Percentiles rank a stretch among this genome's conserved stretches.
These are phyloP conservation scores for Trachelipus rathkii DNA, from an alignment of 1,140 invertebrate genomes.

Conservation along the genomic window DNA sequence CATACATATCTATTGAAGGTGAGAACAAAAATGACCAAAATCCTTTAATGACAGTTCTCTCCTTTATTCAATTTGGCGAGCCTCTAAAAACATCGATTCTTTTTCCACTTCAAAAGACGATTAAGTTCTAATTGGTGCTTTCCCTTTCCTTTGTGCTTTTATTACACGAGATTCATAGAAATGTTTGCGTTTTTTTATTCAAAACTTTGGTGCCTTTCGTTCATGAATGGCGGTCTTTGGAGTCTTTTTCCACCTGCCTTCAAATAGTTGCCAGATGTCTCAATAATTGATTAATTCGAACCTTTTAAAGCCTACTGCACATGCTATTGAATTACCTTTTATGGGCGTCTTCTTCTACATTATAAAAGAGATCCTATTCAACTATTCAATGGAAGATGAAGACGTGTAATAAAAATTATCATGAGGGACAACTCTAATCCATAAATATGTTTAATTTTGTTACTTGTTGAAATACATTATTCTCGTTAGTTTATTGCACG, in stretches of 20 bases:
- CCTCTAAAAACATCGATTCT: neutral
- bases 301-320: neutral
- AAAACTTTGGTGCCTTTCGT: neutral
- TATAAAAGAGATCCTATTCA: too few species aligned
- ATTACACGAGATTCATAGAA: slow-evolving; percentile 1
- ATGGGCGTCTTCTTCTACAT: too few species aligned
- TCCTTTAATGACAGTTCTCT: neutral
- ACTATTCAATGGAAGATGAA: too few species aligned
- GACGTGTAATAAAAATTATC: neutral
- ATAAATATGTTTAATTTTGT: too few species aligned
- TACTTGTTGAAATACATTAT: too few species aligned
- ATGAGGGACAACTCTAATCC: neutral
- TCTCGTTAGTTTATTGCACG: too few species aligned
- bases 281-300: neutral
- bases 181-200: neutral
- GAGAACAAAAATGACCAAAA: neutral
- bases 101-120: neutral
- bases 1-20: too few species aligned
- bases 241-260: neutral
- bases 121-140: slow-evolving; percentile 8
- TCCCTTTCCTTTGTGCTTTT: neutral
- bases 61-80: neutral
- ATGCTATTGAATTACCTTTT: slow-evolving; percentile 3
- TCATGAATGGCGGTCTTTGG: neutral
- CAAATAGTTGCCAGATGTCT: neutral